These are phyloP conservation scores for Parnassius apollo DNA, from an alignment of 2,888 invertebrate genomes.

Conservation along the genomic window DNA sequence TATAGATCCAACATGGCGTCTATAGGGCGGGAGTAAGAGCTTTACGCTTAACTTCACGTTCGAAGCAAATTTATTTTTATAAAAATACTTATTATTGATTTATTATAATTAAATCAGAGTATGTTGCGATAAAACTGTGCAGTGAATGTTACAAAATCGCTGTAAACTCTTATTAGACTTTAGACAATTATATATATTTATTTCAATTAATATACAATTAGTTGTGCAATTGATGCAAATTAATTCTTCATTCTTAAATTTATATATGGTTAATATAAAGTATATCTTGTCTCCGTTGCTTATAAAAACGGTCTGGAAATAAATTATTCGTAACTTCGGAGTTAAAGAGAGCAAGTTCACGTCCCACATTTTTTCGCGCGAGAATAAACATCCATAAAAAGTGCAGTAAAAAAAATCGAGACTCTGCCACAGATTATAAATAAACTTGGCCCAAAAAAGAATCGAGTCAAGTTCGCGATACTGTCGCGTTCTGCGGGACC, in stretches of 20 bases:
- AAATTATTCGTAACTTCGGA: constrained; percentile 1
- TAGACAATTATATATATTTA: too few species aligned
- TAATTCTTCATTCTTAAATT: too few species aligned
- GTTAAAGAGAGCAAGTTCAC: constrained; percentile 25
- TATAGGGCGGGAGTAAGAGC: neutral
- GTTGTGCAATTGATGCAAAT: too few species aligned
- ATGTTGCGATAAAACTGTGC: too few species aligned
- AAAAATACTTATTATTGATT: too few species aligned
- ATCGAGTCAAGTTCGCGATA: constrained; percentile 63
- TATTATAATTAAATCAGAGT: too few species aligned
- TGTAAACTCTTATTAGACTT: too few species aligned
- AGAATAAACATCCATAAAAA: constrained; percentile 26
- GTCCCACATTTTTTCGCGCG: constrained; percentile 25
- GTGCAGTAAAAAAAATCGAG: constrained; percentile 23
- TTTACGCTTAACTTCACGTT: constrained; percentile 11
- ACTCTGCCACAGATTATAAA: constrained; percentile 31
- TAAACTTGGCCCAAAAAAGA: constrained; percentile 49
- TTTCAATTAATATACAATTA: too few species aligned
- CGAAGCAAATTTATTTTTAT: neutral
- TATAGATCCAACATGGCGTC: constrained; percentile 1
- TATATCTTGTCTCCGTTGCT: too few species aligned
- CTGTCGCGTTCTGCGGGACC: constrained; percentile 38
- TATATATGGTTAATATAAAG: too few species aligned
- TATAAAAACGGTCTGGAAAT: too few species aligned
- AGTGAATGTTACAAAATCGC: too few species aligned